A percentile compares a stretch with the other conserved stretches of the same genome.
phyloP scores from a whole-genome alignment of 2,113 vertebrate genomes.

The Neofelis nebulosa region DNA sequence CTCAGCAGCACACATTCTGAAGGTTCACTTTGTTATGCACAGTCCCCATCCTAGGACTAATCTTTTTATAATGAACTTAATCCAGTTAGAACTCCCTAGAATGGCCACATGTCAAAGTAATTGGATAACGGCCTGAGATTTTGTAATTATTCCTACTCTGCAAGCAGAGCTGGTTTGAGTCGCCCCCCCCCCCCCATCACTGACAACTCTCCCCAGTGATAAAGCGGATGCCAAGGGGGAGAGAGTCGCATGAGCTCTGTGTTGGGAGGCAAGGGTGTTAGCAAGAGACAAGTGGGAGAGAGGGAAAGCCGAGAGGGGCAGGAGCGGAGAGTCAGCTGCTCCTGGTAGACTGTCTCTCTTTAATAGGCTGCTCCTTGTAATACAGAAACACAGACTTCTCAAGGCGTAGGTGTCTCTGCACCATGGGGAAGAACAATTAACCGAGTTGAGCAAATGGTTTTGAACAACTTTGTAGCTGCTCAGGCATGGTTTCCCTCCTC shows the following conservation, averaged over 20 bases:
- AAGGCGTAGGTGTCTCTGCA: conserved; percentile 31
- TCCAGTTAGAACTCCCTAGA: conserved; percentile 92
- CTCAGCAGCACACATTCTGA: conserved; percentile 68
- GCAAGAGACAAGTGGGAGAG: not conserved
- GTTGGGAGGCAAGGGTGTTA: not conserved
- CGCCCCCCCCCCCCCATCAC: not conserved
- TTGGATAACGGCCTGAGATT: conserved; percentile 89
- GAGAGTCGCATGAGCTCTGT: not conserved
- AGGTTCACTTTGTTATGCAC: conserved; percentile 80
- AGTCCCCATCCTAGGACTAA: conserved; percentile 88
- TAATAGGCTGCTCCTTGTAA: conserved; percentile 44
- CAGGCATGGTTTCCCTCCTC: not conserved
- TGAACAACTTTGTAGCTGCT: conserved; percentile 60
- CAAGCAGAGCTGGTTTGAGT: conserved; percentile 73
- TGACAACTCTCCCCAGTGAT: conserved; percentile 37
- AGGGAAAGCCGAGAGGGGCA: not conserved
- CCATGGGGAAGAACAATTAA: conserved; percentile 60
- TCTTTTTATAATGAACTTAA: conserved; percentile 96
- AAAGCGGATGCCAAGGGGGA: not conserved
- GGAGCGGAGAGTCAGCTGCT: not conserved
- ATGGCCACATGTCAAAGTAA: conserved; percentile 93
- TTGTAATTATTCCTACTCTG: conserved; percentile 84
- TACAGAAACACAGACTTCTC: conserved; percentile 9
- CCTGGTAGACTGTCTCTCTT: conserved; percentile 48
- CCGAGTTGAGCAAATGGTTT: conserved; percentile 63